Percentiles rank a stretch among this genome's conserved stretches.
phyloP scores from a whole-genome alignment of 2,797 vertebrate species.

The Streptopelia turtur region DNA sequence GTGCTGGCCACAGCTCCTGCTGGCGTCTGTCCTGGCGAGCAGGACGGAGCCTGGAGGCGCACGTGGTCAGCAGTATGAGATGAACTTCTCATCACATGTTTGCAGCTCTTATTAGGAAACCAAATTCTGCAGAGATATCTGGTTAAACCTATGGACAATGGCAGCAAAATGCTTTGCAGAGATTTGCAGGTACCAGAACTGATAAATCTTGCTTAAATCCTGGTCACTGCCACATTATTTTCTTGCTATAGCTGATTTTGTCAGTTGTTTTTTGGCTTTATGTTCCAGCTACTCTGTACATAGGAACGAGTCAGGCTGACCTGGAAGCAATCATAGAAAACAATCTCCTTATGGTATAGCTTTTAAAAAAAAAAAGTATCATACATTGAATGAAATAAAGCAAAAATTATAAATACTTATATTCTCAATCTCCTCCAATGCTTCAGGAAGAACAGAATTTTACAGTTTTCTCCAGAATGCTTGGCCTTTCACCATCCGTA shows the following conservation, averaged over 20 bases:
- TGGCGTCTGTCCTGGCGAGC: neutral
- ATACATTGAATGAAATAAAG: neutral
- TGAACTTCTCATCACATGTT: neutral
- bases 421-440: neutral
- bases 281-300: neutral
- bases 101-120: neutral
- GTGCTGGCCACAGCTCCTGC: neutral
- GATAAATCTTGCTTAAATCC: neutral
- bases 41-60: neutral
- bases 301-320: neutral
- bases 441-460: neutral
- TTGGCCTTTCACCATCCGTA: neutral
- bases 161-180: neutral
- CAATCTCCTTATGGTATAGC: neutral
- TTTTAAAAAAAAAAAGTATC: neutral
- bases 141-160: neutral
- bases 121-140: neutral
- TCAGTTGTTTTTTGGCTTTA: neutral
- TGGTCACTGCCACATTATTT: neutral
- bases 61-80: neutral
- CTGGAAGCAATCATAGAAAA: neutral
- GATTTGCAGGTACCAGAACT: neutral
- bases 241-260: neutral
- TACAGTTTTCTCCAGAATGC: neutral
- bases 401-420: neutral